phyloP scores from a whole-genome alignment of 2,113 vertebrate species.

The Planiliza haematocheilus region DNA sequence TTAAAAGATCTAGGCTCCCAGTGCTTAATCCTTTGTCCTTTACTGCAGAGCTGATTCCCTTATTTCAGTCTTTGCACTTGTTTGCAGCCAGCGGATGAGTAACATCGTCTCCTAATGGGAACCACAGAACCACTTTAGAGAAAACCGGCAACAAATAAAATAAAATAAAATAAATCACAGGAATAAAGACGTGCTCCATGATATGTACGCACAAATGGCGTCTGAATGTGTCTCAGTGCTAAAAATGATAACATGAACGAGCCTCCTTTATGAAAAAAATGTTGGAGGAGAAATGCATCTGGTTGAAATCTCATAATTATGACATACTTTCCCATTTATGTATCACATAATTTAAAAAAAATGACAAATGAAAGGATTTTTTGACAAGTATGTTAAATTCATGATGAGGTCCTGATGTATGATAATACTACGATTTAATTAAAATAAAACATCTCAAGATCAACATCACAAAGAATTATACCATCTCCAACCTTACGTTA shows the following conservation, averaged over 20 bases:
- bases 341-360: too few species aligned
- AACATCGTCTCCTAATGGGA: slow-evolving; percentile 8
- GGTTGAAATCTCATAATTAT: neutral
- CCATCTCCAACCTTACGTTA: too few species aligned
- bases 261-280: neutral
- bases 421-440: too few species aligned
- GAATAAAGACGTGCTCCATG: neutral
- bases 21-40: neutral
- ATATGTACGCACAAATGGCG: neutral
- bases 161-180: neutral
- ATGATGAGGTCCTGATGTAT: too few species aligned
- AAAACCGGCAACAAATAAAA: slow-evolving; percentile 24
- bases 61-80: neutral
- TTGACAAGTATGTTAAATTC: too few species aligned
- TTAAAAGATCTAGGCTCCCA: neutral
- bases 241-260: neutral
- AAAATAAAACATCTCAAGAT: too few species aligned
- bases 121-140: slow-evolving; percentile 58
- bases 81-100: neutral
- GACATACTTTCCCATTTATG: too few species aligned
- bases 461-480: too few species aligned
- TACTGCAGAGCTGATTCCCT: neutral
- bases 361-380: too few species aligned
- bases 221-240: slow-evolving; percentile 24
- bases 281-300: slow-evolving; percentile 33